phyloP scores from a whole-genome alignment of 2,888 invertebrate species.

The Pterostichus madidus region DNA sequence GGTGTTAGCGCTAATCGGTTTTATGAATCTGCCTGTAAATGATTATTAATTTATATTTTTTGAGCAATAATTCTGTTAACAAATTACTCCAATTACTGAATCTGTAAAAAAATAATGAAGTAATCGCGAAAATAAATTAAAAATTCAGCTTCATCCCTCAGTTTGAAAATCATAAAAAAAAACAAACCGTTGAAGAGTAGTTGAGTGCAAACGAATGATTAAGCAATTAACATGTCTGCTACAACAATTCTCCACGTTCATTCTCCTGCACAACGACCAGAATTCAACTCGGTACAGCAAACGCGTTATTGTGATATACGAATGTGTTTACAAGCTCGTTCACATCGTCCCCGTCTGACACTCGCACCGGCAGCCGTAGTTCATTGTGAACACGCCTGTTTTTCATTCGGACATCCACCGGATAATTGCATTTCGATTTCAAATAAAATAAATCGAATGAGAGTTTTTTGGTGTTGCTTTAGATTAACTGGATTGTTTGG shows the following conservation, averaged over 20 bases:
- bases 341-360: not conserved
- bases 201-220: not conserved
- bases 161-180: not conserved
- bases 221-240: slow-evolving; percentile 20
- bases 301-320: slow-evolving; percentile 23
- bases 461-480: not conserved
- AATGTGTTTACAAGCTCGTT: slow-evolving; percentile 36
- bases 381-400: slow-evolving; percentile 18
- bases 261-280: not conserved
- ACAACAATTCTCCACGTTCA: not conserved
- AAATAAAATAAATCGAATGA: slow-evolving; percentile 24
- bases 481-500: not conserved
- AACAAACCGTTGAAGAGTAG: not conserved
- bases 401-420: not conserved
- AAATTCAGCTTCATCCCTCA: not conserved
- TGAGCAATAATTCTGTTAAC: no score
- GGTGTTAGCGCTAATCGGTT: no score
- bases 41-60: no score
- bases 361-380: not conserved
- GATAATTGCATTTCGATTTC: slow-evolving; percentile 21
- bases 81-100: no score
- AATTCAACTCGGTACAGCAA: not conserved
- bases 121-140: not conserved
- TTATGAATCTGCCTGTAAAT: no score
- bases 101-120: no score